A percentile compares a stretch with the other conserved stretches of the same genome.
These are phyloP conservation scores for Meiosimyza decipiens DNA, from an alignment of 2,888 invertebrate genomes.

Conservation along the genomic window DNA sequence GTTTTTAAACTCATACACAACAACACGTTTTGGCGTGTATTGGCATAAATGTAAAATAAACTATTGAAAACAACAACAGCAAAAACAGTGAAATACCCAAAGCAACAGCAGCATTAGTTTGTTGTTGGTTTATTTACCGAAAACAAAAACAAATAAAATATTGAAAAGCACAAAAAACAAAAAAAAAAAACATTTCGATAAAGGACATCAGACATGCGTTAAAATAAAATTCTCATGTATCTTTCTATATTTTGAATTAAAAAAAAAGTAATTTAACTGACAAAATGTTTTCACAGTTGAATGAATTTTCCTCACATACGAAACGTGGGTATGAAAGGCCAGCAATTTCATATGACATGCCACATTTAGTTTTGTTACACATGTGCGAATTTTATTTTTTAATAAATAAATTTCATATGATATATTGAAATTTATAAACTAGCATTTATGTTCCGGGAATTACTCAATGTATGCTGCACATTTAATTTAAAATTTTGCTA, in stretches of 20 bases:
- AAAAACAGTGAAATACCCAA: neutral
- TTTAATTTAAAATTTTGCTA: too few species aligned
- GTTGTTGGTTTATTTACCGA: too few species aligned
- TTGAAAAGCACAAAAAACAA: neutral
- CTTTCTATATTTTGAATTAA: neutral
- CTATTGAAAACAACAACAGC: neutral
- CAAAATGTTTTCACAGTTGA: slow-evolving; percentile 17
- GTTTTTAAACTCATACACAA: neutral
- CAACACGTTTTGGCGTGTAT: slow-evolving; percentile 12
- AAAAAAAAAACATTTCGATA: neutral
- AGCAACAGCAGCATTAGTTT: neutral
- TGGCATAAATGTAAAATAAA: slow-evolving; percentile 26
- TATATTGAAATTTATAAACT: too few species aligned
- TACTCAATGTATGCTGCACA: too few species aligned
- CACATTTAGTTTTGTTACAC: too few species aligned
- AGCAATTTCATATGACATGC: too few species aligned
- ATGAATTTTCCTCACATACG: neutral
- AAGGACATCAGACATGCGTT: neutral
- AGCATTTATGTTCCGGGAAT: too few species aligned
- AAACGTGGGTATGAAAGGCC: too few species aligned
- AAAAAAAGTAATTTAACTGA: slow-evolving; percentile 21
- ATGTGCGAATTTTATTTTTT: too few species aligned
- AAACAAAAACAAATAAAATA: too few species aligned
- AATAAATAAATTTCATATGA: too few species aligned
- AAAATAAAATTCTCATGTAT: neutral